A percentile compares a stretch with the other conserved stretches of the same genome.
phyloP scores from a whole-genome alignment of 2,888 invertebrate species.

The Leptura quadrifasciata region DNA sequence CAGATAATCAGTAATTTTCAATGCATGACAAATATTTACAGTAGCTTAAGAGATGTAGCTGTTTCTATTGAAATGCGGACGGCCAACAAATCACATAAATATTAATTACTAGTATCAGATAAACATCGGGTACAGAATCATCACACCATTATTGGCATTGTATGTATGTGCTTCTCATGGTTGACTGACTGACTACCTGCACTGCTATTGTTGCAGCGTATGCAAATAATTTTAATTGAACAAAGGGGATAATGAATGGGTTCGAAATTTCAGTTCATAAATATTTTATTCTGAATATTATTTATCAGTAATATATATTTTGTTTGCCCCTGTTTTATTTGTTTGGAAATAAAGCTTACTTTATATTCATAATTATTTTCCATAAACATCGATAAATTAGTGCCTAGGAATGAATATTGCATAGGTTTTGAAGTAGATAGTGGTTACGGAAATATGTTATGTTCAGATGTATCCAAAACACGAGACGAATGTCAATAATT shows the following conservation, averaged over 20 bases:
- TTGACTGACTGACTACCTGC: background rate
- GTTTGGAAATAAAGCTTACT: too few relatives aligned
- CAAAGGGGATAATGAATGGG: background rate
- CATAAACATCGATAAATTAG: too few relatives aligned
- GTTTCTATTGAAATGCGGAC: conserved; percentile 8
- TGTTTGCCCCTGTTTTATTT: too few relatives aligned
- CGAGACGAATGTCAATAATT: too few relatives aligned
- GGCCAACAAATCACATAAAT: conserved; percentile 1
- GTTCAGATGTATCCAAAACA: too few relatives aligned
- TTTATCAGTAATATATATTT: too few relatives aligned
- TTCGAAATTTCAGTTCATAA: background rate
- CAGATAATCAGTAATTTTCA: conserved; percentile 28
- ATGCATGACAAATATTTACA: conserved; percentile 25
- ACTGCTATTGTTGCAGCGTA: background rate
- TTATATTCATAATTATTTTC: too few relatives aligned
- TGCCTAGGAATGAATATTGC: too few relatives aligned
- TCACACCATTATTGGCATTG: background rate
- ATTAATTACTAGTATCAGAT: background rate
- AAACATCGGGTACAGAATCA: background rate
- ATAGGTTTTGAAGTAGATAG: too few relatives aligned
- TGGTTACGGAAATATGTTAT: too few relatives aligned
- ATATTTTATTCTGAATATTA: background rate
- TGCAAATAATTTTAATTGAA: conserved; percentile 4
- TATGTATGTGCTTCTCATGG: background rate
- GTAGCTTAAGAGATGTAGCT: conserved; percentile 5